phyloP scores from a whole-genome alignment of 2,113 vertebrate species.

The Heterotis niloticus region DNA sequence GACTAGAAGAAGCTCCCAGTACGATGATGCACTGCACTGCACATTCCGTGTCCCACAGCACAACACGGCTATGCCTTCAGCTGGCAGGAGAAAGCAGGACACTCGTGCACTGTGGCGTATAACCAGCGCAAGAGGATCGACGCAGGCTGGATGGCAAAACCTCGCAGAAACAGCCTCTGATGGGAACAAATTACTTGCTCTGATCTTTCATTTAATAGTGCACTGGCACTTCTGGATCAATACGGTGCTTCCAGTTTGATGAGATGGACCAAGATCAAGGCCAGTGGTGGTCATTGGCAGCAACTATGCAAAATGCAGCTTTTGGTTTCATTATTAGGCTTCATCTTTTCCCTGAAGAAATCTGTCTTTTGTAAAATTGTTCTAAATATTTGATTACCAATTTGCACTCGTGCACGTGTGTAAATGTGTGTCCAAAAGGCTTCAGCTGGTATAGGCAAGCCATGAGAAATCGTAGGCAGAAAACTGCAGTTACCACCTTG shows the following conservation, averaged over 20 bases:
- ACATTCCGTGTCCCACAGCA: neutral
- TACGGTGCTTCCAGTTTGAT: neutral
- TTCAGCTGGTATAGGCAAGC: too few species aligned
- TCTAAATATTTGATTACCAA: too few species aligned
- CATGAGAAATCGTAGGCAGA: too few species aligned
- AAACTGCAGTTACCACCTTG: too few species aligned
- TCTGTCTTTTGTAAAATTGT: neutral
- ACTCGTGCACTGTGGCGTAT: neutral
- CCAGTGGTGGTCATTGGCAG: neutral
- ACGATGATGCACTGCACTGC: too few species aligned
- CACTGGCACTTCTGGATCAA: neutral
- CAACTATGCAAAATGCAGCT: neutral
- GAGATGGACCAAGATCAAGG: neutral
- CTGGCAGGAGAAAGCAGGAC: neutral
- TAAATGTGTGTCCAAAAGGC: too few species aligned
- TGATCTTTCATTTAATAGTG: slow-evolving; percentile 13
- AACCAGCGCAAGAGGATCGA: neutral
- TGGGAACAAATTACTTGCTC: slow-evolving; percentile 9
- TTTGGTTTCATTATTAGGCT: too few species aligned
- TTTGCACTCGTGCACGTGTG: too few species aligned
- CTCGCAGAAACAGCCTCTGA: neutral
- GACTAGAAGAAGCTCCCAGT: too few species aligned
- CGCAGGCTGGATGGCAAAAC: neutral
- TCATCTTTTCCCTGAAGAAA: neutral
- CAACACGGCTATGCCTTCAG: neutral